These are phyloP conservation scores for Ovibos moschatus DNA, from an alignment of 2,113 vertebrate genomes.

Conservation along the genomic window DNA sequence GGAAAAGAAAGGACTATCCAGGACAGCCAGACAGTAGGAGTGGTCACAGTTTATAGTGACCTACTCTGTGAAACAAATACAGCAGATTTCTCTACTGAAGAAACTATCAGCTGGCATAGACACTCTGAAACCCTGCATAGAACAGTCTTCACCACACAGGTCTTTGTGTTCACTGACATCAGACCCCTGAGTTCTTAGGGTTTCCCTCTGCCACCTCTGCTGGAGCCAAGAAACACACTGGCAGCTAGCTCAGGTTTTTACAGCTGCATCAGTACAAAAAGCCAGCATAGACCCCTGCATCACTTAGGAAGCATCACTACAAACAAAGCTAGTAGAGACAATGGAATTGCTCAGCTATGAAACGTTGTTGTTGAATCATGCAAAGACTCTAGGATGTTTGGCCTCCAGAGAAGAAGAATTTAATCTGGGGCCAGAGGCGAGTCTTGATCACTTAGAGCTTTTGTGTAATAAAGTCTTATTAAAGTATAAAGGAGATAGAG, in stretches of 20 bases:
- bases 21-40: background rate
- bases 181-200: background rate
- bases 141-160: background rate
- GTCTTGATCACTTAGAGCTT: no score
- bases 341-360: background rate
- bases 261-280: background rate
- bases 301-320: background rate
- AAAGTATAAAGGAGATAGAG: no score
- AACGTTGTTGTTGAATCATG: no score
- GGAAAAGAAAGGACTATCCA: background rate
- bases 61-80: background rate
- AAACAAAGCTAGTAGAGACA: background rate
- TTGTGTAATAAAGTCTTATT: no score
- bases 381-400: no score
- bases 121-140: fast-evolving
- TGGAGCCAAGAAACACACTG: background rate
- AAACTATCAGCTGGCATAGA: background rate
- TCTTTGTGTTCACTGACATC: background rate
- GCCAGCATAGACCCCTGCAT: background rate
- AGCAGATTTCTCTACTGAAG: background rate
- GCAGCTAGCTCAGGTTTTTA: background rate
- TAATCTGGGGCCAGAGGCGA: fast-evolving
- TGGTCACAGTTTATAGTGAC: background rate
- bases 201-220: fast-evolving
- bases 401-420: no score